Conservation (phyloP, 2,797 vertebrate species). For the Linurgus olivaceus region DNA sequence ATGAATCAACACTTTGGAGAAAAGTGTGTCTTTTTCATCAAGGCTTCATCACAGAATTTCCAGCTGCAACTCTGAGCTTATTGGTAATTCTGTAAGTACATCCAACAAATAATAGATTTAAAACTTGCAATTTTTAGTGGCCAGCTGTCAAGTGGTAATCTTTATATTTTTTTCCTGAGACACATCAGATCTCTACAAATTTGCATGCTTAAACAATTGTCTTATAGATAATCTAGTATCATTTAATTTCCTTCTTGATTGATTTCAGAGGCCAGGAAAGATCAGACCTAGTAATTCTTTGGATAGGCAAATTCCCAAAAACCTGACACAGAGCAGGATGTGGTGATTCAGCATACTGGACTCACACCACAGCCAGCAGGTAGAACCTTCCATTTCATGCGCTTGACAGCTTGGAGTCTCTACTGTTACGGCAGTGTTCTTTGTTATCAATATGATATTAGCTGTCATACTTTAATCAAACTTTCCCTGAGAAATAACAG, state of each 20-base stretch:
- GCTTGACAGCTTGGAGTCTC: neutral
- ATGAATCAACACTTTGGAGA: neutral
- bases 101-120: neutral
- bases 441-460: neutral
- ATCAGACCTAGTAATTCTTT: neutral
- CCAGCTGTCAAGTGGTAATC: neutral
- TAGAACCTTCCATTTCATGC: neutral
- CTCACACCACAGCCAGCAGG: neutral
- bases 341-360: neutral
- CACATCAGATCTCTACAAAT: neutral
- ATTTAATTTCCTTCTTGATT: neutral
- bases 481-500: neutral
- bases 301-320: neutral
- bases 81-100: neutral
- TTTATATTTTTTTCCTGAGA: neutral
- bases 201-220: neutral
- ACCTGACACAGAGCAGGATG: neutral
- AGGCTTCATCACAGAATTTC: neutral
- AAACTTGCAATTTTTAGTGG: neutral
- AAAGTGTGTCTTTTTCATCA: neutral
- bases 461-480: neutral
- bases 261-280: neutral
- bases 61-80: neutral
- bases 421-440: neutral
- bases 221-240: neutral